Base-by-base conservation (phyloP, 2,797 vertebrate genomes). In the Cheirogaleus major region DNA sequence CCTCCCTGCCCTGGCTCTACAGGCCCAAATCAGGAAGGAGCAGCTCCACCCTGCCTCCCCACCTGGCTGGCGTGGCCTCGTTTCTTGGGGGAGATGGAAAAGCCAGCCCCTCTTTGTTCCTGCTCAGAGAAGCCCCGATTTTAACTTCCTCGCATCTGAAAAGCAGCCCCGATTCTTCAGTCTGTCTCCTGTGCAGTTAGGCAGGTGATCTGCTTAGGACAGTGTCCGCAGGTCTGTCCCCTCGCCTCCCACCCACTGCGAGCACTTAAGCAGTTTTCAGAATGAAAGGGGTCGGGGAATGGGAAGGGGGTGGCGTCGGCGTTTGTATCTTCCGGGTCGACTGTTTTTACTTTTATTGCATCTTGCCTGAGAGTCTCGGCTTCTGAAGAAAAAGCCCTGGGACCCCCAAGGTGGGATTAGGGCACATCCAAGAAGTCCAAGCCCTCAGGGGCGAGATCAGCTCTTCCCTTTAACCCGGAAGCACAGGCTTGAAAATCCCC, bases 61-160 rank as follows among this genome's bases (percentile, higher is more conserved):
- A 15, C 75, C 80, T 14, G 15, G 35, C 38, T 0, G 20, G 15
- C 7, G 38, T 0, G 0, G 43, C 85, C 52, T 75, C 10, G 0
- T 83, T 87, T 65, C 35, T 12, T 0, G 6, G 35, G 45, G 41
- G 5, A 1, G 3, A 2, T 7, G 18, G 25, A 25, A 32, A 27
- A 52, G 13, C 52, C 57, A 13, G 5, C 35, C 30, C 18, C 45
- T 75, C 20, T 52, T 4, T 2, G 10, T 65, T 89, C n/a, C 14
- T 43, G 13, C 50, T 63, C 4, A 4, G 17, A 57, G 80, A 57
- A 82, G 76, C 70, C 67, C 45, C 4, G 25, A 25, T 23, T 48
- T 61, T 12, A 30, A 12, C 30, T 30, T 20, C 1, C 13, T 11
- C 6, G 32, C 1, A 3, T 59, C 78, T 38, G 10, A 7, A 45